Percentiles rank a stretch among this genome's conserved stretches.
Conservation (phyloP, 2,113 vertebrate species). For the Cyrtonyx montezumae region DNA sequence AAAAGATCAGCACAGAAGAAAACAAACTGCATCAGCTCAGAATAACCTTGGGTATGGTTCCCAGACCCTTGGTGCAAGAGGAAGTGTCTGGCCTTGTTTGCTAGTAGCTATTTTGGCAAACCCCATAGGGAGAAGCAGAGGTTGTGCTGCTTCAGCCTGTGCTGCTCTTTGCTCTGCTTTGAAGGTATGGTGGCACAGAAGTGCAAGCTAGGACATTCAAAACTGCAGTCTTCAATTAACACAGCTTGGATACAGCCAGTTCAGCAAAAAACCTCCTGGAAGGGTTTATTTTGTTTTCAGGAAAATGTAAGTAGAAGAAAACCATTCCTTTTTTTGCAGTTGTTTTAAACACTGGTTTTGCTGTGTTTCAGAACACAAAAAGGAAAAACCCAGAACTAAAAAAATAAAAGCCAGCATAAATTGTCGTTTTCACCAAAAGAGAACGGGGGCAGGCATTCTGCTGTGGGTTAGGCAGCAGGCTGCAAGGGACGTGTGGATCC, state of each 20-base stretch:
- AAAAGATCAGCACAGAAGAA: not conserved
- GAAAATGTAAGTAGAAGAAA: not conserved
- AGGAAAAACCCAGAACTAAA: not conserved
- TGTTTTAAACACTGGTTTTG: not conserved
- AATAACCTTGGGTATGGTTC: not conserved
- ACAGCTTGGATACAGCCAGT: not conserved
- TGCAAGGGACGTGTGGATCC: not conserved
- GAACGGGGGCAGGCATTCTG: not conserved
- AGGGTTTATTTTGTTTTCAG: not conserved
- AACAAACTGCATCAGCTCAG: not conserved
- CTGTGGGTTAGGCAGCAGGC: not conserved
- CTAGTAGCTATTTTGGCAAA: not conserved
- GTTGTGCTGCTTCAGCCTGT: not conserved
- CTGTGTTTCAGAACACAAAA: not conserved
- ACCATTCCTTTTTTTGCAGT: not conserved
- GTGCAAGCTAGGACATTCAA: not conserved
- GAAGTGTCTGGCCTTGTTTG: not conserved
- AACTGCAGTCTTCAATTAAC: not conserved
- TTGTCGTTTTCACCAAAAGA: not conserved
- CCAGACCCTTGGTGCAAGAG: not conserved
- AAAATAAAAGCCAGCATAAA: not conserved
- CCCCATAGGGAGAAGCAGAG: not conserved
- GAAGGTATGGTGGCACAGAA: not conserved
- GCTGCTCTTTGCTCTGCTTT: not conserved
- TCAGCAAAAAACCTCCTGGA: not conserved